phyloP scores from a whole-genome alignment of 2,888 invertebrate genomes.

The Macaria notata region DNA sequence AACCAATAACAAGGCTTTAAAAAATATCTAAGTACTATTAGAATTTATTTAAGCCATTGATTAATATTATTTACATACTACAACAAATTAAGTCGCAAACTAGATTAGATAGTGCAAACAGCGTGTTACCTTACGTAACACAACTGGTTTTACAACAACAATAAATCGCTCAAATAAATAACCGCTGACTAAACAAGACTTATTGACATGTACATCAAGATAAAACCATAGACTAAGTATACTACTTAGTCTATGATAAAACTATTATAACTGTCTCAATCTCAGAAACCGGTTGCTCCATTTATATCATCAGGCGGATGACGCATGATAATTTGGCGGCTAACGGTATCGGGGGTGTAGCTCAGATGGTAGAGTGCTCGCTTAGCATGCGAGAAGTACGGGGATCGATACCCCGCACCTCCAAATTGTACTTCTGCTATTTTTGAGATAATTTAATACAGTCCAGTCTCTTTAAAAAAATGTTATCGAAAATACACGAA shows the following conservation, averaged over 20 bases:
- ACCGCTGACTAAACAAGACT: conserved; percentile 5
- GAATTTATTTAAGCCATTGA: too few relatives aligned
- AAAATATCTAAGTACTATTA: too few relatives aligned
- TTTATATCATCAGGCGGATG: background rate
- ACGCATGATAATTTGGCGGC: conserved; percentile 3
- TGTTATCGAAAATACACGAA: too few relatives aligned
- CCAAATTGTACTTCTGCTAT: conserved; percentile 45
- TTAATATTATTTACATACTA: too few relatives aligned
- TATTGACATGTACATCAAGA: conserved; percentile 13
- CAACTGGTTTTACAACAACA: background rate
- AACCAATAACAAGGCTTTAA: too few relatives aligned
- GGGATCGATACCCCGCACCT: conserved; percentile 83
- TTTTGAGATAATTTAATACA: too few relatives aligned
- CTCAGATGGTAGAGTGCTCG: conserved; percentile 83
- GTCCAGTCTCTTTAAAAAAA: too few relatives aligned
- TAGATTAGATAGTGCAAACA: background rate
- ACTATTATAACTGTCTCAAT: background rate
- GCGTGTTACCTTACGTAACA: background rate
- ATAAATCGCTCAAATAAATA: conserved; percentile 6
- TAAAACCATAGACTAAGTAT: too few relatives aligned
- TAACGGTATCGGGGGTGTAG: conserved; percentile 69
- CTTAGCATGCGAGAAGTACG: conserved; percentile 83
- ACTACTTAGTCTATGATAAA: too few relatives aligned
- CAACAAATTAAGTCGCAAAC: too few relatives aligned
- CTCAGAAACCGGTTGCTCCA: conserved; percentile 4